A percentile compares a stretch with the other conserved stretches of the same genome.
Evolutionary conservation across 2,888 invertebrate genomes (phyloP).

Genomic region (Chaetogeoica ovagalla): DNA sequence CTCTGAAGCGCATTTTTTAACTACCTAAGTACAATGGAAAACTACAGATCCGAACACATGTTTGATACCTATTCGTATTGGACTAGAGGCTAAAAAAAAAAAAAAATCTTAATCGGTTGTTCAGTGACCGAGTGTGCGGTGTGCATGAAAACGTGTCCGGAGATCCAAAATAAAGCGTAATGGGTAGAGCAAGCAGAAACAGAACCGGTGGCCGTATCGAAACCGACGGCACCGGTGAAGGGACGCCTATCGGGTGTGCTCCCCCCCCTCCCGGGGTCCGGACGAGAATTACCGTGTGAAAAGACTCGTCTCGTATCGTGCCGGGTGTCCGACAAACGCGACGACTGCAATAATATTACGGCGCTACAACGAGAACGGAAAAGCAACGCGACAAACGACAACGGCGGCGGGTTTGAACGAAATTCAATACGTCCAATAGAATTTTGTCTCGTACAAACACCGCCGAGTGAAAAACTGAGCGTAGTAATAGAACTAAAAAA

Average conservation of each 20-base stretch:
- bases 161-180: background rate
- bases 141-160: background rate
- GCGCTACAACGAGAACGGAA: background rate
- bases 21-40: background rate
- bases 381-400: background rate
- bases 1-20: slow-evolving; percentile 22
- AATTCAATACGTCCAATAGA: too few species aligned
- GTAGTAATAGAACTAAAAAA: too few species aligned
- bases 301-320: background rate
- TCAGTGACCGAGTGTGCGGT: background rate
- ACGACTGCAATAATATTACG: background rate
- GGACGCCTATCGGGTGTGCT: background rate
- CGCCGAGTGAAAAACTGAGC: too few species aligned
- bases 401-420: background rate
- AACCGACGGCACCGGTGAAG: background rate
- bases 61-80: background rate
- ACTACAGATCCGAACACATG: background rate
- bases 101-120: background rate
- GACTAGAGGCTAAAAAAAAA: background rate
- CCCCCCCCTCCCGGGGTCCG: background rate
- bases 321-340: too few species aligned
- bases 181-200: background rate
- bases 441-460: too few species aligned
- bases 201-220: background rate
- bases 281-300: slow-evolving; percentile 26